Evolutionary conservation across 2,888 invertebrate genomes (phyloP).

Genomic region (Protonemura montana): DNA sequence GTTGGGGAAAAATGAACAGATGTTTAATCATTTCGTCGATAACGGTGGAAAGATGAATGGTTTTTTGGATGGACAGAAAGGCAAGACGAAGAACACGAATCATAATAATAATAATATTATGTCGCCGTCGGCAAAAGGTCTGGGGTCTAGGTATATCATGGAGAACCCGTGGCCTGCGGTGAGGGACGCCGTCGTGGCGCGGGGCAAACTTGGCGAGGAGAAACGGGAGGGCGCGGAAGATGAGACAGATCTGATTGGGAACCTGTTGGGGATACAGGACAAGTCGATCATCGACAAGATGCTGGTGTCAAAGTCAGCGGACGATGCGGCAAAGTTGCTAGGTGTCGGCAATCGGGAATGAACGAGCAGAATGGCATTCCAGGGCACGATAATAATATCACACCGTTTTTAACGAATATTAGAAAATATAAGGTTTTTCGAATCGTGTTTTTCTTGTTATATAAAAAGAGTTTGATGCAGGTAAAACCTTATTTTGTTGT

Average conservation of each 20-base stretch:
- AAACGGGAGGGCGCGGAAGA: conserved; percentile 56
- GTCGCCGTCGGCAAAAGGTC: background rate
- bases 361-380: background rate
- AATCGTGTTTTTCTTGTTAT: background rate
- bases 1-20: conserved; percentile 9
- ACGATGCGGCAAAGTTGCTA: conserved; percentile 86
- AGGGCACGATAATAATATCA: background rate
- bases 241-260: conserved; percentile 79
- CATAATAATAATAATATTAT: conserved; percentile 48
- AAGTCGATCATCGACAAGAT: conserved; percentile 85
- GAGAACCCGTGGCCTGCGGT: conserved; percentile 31
- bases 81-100: conserved; percentile 42
- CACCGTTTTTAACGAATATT: background rate
- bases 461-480: background rate
- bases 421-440: background rate
- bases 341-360: conserved; percentile 66
- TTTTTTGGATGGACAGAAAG: conserved; percentile 20
- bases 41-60: conserved; percentile 7
- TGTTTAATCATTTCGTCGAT: background rate
- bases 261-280: conserved; percentile 87
- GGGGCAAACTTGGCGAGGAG: conserved; percentile 59
- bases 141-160: conserved; percentile 33
- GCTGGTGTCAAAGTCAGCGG: conserved; percentile 76
- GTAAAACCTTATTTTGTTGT: background rate
- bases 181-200: conserved; percentile 23